Evolutionary conservation across 2,797 vertebrate genomes (phyloP), one percentile per base, ranked within the genome.

Genomic region (Heteromormyrus szaboi): DNA sequence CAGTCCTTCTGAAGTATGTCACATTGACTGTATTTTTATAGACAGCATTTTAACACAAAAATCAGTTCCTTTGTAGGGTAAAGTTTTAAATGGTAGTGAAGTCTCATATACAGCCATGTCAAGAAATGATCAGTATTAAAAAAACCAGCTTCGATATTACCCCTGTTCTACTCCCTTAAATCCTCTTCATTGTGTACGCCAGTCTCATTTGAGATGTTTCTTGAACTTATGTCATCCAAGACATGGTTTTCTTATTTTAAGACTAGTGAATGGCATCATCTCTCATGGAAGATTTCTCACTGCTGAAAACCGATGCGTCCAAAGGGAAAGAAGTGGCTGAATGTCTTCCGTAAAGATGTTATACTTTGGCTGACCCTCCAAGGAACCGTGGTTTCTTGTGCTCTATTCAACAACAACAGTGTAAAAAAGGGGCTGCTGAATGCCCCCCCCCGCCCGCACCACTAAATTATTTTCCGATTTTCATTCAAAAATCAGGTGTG

Each of bases 1-100:
- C 91, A 90, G 94, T 94, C 94, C 93, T 91, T 94, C 95, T 94
- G 93, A 95, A 94, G 93, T 93, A 95, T 56, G 14, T 68, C 81
- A 72, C 51, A 81, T 46, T 12, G 62, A 76, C 76, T 76, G 93
- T 96, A 96, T 96, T 96, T 96, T 96, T 96, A 93, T 96, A 96
- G 37, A 81, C 76, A 81, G 76, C 76, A n/a, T 79, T 79, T 79
- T 79, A 79, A 41, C 33, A 46, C 89, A 93, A 91, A 88, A 90
- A 92, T 93, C 86, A 94, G 90, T 91, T 93, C 91, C 85, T 83
- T 88, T 92, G 90, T 86, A 88, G 89, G 86, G 83, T 89, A 90
- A 90, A 91, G 90, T 91, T 89, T 88, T 89, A 90, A 91, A 92
- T 93, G 91, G 94, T 93, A 93, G 93, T 92, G 68, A 90, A 89